These are phyloP conservation scores for Melitaea athalia DNA, from an alignment of 2,888 invertebrate species.

Conservation along the genomic window DNA sequence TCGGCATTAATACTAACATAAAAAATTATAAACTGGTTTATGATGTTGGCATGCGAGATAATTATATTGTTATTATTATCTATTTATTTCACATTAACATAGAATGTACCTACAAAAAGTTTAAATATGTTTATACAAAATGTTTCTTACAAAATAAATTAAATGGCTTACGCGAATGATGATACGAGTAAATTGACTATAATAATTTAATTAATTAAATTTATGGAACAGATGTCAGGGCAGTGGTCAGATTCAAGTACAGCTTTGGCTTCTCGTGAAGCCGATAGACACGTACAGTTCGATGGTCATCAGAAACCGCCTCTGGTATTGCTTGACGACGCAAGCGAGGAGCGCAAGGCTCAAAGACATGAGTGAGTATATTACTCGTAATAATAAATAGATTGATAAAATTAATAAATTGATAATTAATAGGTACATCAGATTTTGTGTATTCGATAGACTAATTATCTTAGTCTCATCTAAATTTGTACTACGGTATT, in stretches of 20 bases:
- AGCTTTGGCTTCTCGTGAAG: constrained; percentile 74
- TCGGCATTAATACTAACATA: no score
- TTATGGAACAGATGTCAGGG: constrained; percentile 33
- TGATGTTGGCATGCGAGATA: no score
- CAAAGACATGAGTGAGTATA: constrained; percentile 60
- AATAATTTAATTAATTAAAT: neutral
- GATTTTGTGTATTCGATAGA: no score
- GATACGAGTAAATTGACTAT: neutral
- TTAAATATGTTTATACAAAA: no score
- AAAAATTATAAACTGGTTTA: no score
- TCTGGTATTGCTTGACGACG: constrained; percentile 56
- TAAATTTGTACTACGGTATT: no score
- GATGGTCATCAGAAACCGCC: constrained; percentile 47
- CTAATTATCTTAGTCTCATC: no score
- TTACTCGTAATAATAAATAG: neutral
- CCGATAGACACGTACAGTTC: constrained; percentile 66
- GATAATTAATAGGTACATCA: no score
- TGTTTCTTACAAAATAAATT: neutral
- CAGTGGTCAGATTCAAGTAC: constrained; percentile 71
- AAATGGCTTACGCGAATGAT: neutral
- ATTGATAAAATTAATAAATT: no score
- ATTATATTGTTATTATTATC: no score
- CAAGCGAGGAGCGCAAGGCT: constrained; percentile 63
- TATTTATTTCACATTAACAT: no score
- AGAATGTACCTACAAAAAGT: no score